phyloP scores from a whole-genome alignment of 2,888 invertebrate genomes.

The Drosophila crucigera region DNA sequence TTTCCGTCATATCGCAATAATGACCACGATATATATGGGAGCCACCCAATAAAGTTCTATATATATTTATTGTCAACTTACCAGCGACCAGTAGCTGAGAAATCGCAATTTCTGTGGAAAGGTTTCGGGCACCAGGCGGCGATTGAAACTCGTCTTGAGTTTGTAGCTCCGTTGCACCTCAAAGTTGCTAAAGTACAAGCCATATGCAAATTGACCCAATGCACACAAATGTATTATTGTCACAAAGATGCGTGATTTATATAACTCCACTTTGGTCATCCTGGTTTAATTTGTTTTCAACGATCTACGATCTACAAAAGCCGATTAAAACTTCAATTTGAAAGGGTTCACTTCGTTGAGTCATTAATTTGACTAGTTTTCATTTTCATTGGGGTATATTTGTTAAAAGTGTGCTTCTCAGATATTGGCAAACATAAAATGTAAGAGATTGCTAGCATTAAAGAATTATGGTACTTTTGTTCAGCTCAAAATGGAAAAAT shows the following conservation, averaged over 20 bases:
- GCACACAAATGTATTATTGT: conserved; percentile 84
- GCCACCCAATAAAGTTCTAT: not conserved
- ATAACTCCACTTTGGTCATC: conserved; percentile 85
- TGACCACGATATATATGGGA: conserved; percentile 35
- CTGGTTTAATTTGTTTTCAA: conserved; percentile 41
- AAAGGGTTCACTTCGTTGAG: not conserved
- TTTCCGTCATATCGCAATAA: conserved; percentile 67
- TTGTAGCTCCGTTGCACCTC: conserved; percentile 82
- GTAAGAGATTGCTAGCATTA: not conserved
- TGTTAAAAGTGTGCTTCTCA: not conserved
- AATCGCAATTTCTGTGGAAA: conserved; percentile 85
- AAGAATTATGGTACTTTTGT: not conserved
- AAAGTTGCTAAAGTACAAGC: conserved; percentile 86
- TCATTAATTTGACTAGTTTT: not conserved
- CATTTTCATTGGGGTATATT: not conserved
- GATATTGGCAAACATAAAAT: not conserved
- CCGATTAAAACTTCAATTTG: conserved; percentile 27
- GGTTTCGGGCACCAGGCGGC: conserved; percentile 83
- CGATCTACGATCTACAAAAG: conserved; percentile 5
- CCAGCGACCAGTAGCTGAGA: conserved; percentile 87
- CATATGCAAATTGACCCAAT: conserved; percentile 84
- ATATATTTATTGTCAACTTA: conserved; percentile 79
- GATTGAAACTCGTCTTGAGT: conserved; percentile 69
- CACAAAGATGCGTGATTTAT: conserved; percentile 84
- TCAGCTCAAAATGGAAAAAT: not conserved